These are phyloP conservation scores for Esperia sulphurella DNA, from an alignment of 2,888 invertebrate species.

Conservation along the genomic window DNA sequence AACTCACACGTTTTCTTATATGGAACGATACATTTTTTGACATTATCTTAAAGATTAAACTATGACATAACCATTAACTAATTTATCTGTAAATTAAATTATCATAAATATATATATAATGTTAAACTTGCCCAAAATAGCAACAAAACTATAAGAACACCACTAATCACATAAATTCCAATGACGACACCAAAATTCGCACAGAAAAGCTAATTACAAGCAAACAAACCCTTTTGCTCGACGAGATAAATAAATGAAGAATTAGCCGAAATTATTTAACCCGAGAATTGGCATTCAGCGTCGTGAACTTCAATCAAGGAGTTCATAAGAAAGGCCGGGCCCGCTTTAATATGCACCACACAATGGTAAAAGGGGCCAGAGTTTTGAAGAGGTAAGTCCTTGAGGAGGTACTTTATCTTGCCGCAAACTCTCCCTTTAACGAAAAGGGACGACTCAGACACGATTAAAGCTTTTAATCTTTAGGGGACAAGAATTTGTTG, in stretches of 20 bases:
- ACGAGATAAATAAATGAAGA: slow-evolving; percentile 38
- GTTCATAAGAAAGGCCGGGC: slow-evolving; percentile 54
- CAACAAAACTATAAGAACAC: neutral
- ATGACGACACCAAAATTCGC: neutral
- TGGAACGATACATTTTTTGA: too few species aligned
- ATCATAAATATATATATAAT: neutral
- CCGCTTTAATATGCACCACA: slow-evolving; percentile 72
- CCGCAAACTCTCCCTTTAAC: slow-evolving; percentile 58
- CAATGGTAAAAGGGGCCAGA: slow-evolving; percentile 60
- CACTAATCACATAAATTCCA: neutral
- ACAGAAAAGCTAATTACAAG: slow-evolving; percentile 8
- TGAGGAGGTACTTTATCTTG: slow-evolving; percentile 64
- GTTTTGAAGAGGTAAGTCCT: slow-evolving; percentile 69
- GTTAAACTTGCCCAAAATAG: neutral
- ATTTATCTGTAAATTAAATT: too few species aligned
- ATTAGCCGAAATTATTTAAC: slow-evolving; percentile 56
- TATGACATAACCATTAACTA: too few species aligned
- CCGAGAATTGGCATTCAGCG: slow-evolving; percentile 51
- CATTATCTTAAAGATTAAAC: too few species aligned
- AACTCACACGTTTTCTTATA: too few species aligned
- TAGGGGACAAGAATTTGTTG: slow-evolving; percentile 34
- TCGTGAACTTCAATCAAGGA: slow-evolving; percentile 62
- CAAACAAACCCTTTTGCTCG: slow-evolving; percentile 9
- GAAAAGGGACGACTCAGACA: slow-evolving; percentile 44
- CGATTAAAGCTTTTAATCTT: slow-evolving; percentile 69